Conservation (phyloP, 1,140 invertebrate species). For the Drosophila sproati region DNA sequence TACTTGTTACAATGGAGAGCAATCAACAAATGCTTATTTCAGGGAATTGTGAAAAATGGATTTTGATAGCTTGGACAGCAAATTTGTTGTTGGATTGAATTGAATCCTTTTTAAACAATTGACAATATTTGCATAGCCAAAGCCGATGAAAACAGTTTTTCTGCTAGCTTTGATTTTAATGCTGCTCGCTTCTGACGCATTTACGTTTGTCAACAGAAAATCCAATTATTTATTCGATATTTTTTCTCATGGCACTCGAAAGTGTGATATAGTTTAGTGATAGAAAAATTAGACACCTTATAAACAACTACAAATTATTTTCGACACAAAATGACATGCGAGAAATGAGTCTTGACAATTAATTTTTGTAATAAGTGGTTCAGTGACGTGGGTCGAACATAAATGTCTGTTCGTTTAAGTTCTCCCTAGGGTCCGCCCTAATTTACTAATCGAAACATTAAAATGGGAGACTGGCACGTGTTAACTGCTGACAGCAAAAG, state of each 20-base stretch:
- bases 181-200: too few species aligned
- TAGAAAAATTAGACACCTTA: too few species aligned
- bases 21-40: slow-evolving; percentile 16
- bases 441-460: slow-evolving; percentile 14
- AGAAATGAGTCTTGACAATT: slow-evolving; percentile 22
- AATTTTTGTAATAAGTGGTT: slow-evolving; percentile 6
- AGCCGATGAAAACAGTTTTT: too few species aligned
- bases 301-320: not conserved
- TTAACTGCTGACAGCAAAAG: slow-evolving; percentile 18
- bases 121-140: too few species aligned
- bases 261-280: too few species aligned
- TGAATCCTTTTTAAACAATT: not conserved
- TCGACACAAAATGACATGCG: slow-evolving; percentile 1
- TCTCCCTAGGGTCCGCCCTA: not conserved
- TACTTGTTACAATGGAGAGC: not conserved
- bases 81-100: not conserved
- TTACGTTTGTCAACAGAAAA: too few species aligned
- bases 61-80: not conserved
- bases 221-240: too few species aligned
- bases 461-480: slow-evolving; percentile 9
- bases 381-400: slow-evolving; percentile 32
- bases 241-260: too few species aligned
- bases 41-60: not conserved
- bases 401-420: not conserved
- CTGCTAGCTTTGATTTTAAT: too few species aligned